Conservation (phyloP, 2,113 vertebrate genomes). For the Nettapus auritus region DNA sequence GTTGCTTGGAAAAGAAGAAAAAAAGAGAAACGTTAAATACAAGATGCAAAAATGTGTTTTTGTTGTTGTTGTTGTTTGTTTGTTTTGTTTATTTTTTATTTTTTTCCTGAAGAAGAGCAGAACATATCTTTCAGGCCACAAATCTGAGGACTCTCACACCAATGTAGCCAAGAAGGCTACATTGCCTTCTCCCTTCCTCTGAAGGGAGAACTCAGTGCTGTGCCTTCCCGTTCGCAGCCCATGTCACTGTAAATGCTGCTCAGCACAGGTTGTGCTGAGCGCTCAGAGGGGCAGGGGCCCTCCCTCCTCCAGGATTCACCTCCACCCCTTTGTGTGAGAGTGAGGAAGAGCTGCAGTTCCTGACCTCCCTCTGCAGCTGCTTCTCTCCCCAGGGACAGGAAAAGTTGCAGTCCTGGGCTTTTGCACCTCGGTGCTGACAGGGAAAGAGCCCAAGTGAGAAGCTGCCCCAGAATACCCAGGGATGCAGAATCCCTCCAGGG, state of each 20-base stretch:
- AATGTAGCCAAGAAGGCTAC: background rate
- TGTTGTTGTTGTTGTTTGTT: too few relatives aligned
- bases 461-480: background rate
- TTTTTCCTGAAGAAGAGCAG: background rate
- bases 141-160: background rate
- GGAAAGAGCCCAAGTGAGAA: background rate
- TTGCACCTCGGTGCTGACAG: background rate
- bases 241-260: accelerated
- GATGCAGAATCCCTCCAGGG: background rate
- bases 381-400: background rate
- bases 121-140: background rate
- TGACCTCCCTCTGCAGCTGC: background rate
- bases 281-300: accelerated
- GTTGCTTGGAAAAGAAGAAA: background rate
- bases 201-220: background rate
- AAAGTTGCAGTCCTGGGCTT: background rate
- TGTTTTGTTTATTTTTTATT: too few relatives aligned
- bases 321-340: accelerated
- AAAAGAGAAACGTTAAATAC: background rate
- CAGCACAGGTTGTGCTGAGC: background rate
- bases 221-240: background rate
- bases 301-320: background rate
- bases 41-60: background rate
- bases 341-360: background rate
- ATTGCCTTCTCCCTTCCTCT: too few relatives aligned